Evolutionary conservation across 2,113 vertebrate genomes (phyloP).

Genomic region (Tricholaema leucomelas): DNA sequence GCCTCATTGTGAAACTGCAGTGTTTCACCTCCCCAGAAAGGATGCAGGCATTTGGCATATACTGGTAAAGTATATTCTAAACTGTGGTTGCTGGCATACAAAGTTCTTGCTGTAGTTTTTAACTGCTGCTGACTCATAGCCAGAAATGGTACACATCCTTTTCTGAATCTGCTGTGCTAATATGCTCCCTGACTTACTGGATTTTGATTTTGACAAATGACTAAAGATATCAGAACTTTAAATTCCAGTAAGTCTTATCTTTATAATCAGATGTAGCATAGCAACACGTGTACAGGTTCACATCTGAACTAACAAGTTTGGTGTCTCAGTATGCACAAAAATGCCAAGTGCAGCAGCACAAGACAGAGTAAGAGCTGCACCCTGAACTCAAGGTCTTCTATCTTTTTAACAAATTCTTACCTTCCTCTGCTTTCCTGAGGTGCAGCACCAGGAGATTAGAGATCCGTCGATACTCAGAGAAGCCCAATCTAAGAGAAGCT

Average conservation of each 20-base stretch:
- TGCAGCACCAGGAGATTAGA: conserved; percentile 95
- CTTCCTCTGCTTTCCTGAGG: conserved; percentile 90
- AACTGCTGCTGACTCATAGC: not conserved
- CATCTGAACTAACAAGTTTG: not conserved
- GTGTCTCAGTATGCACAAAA: not conserved
- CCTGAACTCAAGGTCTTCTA: not conserved
- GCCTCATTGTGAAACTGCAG: not conserved
- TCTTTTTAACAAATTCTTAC: conserved; percentile 61
- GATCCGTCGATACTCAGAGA: conserved; percentile 90
- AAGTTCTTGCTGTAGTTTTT: not conserved
- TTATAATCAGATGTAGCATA: not conserved
- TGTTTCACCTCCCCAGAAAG: not conserved
- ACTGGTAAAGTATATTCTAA: not conserved
- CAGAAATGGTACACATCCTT: not conserved
- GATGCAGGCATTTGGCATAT: not conserved
- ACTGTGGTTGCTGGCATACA: not conserved
- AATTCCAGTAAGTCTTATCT: not conserved
- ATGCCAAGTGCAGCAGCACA: not conserved
- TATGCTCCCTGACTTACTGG: not conserved
- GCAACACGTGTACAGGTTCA: not conserved
- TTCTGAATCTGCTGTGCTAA: not conserved
- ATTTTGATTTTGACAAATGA: not conserved
- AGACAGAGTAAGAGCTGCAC: not conserved
- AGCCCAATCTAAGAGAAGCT: conserved; percentile 87
- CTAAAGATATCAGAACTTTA: not conserved